These are phyloP conservation scores for Megaptera novaeangliae DNA, from an alignment of 2,113 vertebrate species.

Conservation along the genomic window DNA sequence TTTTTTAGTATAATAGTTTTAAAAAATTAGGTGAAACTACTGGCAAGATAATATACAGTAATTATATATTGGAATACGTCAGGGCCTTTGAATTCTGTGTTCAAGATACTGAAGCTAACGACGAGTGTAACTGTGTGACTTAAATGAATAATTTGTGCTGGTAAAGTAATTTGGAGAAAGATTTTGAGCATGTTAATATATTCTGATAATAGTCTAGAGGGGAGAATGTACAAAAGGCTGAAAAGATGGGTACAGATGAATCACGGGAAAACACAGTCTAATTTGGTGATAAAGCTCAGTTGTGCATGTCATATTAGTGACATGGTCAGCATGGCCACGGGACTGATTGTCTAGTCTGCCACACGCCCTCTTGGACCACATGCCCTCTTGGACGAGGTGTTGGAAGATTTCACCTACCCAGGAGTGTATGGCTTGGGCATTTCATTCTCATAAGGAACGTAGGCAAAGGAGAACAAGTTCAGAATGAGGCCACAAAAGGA, in stretches of 20 bases:
- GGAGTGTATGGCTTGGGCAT: not conserved
- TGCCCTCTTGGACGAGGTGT: not conserved
- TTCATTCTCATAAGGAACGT: not conserved
- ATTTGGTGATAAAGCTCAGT: not conserved
- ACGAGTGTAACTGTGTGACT: not conserved
- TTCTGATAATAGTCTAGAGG: not conserved
- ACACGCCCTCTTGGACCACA: not conserved
- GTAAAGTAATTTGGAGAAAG: conserved; percentile 6
- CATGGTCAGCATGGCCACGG: not conserved
- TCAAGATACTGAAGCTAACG: not conserved
- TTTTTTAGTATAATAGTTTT: not conserved
- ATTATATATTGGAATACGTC: not conserved
- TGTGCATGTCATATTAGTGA: not conserved
- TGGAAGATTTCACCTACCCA: not conserved
- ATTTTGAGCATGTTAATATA: not conserved
- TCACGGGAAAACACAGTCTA: not conserved
- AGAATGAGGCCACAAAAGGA: not conserved
- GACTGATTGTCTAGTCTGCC: not conserved
- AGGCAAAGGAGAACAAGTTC: not conserved
- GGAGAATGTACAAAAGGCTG: not conserved
- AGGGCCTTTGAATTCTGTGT: not conserved
- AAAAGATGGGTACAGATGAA: not conserved
- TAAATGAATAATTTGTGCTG: not conserved
- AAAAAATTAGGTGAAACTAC: not conserved
- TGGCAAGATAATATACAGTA: not conserved